Conservation (phyloP, 2,797 vertebrate genomes). For the Limnodromus scolopaceus region DNA sequence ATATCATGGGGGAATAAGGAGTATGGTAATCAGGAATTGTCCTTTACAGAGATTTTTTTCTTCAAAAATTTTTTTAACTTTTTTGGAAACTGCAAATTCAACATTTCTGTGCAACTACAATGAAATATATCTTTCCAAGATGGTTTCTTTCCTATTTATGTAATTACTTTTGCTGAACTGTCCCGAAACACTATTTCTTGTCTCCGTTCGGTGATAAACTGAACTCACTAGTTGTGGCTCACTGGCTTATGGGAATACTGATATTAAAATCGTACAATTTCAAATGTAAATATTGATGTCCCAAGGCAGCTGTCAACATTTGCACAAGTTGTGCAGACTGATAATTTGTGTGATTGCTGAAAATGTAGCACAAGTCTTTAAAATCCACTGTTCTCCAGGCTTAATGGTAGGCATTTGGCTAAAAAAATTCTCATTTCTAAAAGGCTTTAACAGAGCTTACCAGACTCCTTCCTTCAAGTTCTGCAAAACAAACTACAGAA, state of each 20-base stretch:
- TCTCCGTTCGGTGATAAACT: background rate
- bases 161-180: background rate
- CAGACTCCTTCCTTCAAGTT: background rate
- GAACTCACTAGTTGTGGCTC: background rate
- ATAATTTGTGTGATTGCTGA: background rate
- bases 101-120: background rate
- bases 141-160: background rate
- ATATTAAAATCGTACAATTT: background rate
- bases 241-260: background rate
- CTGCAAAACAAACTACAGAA: background rate
- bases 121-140: background rate
- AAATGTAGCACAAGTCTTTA: background rate
- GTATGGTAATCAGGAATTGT: background rate
- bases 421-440: background rate
- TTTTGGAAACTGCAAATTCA: background rate
- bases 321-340: background rate
- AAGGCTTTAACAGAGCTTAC: background rate
- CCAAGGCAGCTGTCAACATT: background rate
- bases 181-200: background rate
- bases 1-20: background rate
- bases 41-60: background rate
- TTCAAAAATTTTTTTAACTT: background rate
- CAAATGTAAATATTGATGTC: background rate
- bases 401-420: background rate
- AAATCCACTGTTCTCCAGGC: background rate